Evolutionary conservation across 2,888 invertebrate species (phyloP).

Genomic region (Lasioglossum leucozonium): DNA sequence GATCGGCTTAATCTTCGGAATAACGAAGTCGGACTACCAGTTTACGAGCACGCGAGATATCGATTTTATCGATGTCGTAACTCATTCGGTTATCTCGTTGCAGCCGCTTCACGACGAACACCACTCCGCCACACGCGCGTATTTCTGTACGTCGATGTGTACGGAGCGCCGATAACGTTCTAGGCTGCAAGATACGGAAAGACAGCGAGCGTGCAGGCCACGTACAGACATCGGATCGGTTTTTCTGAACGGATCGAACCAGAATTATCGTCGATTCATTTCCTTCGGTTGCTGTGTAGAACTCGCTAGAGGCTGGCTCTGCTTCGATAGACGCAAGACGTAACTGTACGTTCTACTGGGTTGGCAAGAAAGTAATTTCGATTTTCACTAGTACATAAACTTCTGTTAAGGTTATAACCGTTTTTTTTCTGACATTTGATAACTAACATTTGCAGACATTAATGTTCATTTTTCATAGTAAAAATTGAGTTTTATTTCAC

Average conservation of each 20-base stretch:
- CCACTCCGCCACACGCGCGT: slow-evolving; percentile 23
- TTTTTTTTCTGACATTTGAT: too few species aligned
- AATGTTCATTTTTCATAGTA: too few species aligned
- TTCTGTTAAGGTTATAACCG: too few species aligned
- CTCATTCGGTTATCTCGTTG: slow-evolving; percentile 69
- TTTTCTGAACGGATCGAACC: not conserved
- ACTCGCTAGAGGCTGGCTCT: not conserved
- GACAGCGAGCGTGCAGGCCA: slow-evolving; percentile 20
- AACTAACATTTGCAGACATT: too few species aligned
- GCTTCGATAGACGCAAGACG: not conserved
- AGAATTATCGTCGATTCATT: slow-evolving; percentile 26
- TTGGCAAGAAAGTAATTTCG: too few species aligned
- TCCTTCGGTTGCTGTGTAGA: not conserved
- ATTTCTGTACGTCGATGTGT: slow-evolving; percentile 17
- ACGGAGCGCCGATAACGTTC: slow-evolving; percentile 66
- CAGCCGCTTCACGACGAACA: slow-evolving; percentile 64
- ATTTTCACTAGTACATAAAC: too few species aligned
- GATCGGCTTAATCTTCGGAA: slow-evolving; percentile 61
- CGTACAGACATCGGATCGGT: slow-evolving; percentile 30
- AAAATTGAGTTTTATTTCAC: too few species aligned
- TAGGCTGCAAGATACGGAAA: slow-evolving; percentile 51
- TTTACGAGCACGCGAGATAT: slow-evolving; percentile 57
- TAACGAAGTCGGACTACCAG: slow-evolving; percentile 43
- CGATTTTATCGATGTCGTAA: slow-evolving; percentile 73
- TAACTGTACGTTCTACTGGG: not conserved